Conservation (phyloP, 2,888 invertebrate genomes). For the Spodoptera picta region DNA sequence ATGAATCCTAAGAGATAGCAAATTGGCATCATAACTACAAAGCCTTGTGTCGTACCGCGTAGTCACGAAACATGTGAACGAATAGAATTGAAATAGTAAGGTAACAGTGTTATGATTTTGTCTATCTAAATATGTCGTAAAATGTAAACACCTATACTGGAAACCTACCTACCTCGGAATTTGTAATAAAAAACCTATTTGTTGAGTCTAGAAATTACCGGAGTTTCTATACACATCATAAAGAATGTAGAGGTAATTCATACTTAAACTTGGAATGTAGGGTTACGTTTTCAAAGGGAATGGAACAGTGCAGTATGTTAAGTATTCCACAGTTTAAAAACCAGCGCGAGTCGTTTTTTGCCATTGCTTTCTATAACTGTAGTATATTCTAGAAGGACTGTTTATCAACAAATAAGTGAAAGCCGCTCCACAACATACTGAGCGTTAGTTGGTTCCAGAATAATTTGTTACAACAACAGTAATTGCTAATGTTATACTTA, state of each 20-base stretch:
- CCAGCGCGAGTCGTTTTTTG: too few species aligned
- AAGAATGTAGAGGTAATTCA: too few species aligned
- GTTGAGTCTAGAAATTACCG: conserved; percentile 26
- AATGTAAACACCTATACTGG: background rate
- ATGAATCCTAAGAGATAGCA: conserved; percentile 38
- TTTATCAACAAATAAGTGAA: conserved; percentile 42
- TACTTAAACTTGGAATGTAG: too few species aligned
- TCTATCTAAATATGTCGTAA: background rate
- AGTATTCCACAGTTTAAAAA: too few species aligned
- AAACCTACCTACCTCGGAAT: conserved; percentile 2
- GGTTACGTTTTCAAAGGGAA: too few species aligned
- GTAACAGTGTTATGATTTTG: conserved; percentile 2
- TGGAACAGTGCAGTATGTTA: too few species aligned
- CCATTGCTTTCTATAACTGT: background rate
- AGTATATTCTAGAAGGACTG: conserved; percentile 32
- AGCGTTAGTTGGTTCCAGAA: conserved; percentile 45
- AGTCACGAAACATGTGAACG: conserved; percentile 8
- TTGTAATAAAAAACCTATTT: conserved; percentile 1
- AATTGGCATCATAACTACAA: conserved; percentile 18
- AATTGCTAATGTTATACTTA: conserved; percentile 4
- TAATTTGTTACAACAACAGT: conserved; percentile 16
- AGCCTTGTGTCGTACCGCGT: conserved; percentile 15
- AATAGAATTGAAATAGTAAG: background rate
- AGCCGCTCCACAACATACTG: conserved; percentile 18
- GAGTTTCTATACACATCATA: conserved; percentile 3